Conservation (phyloP, 2,113 vertebrate genomes). For the Progne subis region DNA sequence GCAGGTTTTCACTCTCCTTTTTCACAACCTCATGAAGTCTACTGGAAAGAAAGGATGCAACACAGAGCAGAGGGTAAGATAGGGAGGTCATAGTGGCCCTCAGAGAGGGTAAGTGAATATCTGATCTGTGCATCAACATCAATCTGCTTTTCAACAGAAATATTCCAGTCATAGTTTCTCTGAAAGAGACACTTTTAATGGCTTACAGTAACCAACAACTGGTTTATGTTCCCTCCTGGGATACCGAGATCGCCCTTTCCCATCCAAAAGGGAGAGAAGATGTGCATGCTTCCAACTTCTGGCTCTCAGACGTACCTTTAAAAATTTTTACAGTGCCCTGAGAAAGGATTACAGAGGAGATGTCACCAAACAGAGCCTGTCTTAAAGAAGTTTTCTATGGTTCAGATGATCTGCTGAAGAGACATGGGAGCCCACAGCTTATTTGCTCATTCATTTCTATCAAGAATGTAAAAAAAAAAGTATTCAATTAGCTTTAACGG, state of each 20-base stretch:
- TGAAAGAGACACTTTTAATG: neutral
- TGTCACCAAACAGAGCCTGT: neutral
- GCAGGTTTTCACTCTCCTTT: neutral
- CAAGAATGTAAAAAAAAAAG: neutral
- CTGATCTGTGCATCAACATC: neutral
- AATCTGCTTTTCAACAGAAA: neutral
- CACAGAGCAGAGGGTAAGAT: neutral
- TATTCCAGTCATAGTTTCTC: neutral
- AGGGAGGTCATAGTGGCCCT: accelerated
- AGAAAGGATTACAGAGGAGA: neutral
- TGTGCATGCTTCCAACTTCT: neutral
- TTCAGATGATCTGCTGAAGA: neutral
- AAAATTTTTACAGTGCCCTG: neutral
- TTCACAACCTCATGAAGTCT: neutral
- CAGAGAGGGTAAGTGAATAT: neutral
- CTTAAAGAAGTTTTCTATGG: neutral
- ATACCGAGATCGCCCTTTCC: neutral
- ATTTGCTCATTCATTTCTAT: neutral
- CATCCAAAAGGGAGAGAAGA: neutral
- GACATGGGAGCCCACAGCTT: neutral
- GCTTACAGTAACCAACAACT: neutral
- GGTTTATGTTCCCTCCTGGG: neutral
- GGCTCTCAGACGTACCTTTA: neutral
- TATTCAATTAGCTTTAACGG: neutral
- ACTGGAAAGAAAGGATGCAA: neutral